These are phyloP conservation scores for Pseudorhombus dupliciocellatus DNA, from an alignment of 2,113 vertebrate genomes.

Conservation along the genomic window DNA sequence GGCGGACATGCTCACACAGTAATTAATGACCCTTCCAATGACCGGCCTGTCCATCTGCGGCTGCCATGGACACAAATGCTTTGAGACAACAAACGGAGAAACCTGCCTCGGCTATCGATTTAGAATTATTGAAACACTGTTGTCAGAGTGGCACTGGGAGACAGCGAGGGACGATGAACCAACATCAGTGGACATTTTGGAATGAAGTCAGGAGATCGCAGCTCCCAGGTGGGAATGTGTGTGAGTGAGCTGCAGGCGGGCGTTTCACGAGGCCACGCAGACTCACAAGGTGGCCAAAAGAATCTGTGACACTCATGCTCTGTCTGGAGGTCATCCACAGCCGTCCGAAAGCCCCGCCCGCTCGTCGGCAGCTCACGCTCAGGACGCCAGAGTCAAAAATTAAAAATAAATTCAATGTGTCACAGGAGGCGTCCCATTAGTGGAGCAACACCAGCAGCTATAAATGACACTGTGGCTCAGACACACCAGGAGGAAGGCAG, in stretches of 20 bases:
- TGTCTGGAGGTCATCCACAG: constrained; percentile 35
- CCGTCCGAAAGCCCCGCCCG: background rate
- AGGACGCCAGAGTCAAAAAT: background rate
- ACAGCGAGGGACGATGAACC: too few relatives aligned
- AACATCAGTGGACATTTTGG: too few relatives aligned
- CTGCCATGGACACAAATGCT: constrained; percentile 39
- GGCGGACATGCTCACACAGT: constrained; percentile 29
- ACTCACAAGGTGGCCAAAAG: constrained; percentile 40
- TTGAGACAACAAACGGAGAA: constrained; percentile 27
- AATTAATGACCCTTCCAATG: constrained; percentile 45
- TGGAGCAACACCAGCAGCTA: constrained; percentile 52
- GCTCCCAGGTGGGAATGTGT: constrained; percentile 48
- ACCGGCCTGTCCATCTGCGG: constrained; percentile 42
- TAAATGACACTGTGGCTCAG: constrained; percentile 56
- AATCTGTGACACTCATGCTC: constrained; percentile 19
- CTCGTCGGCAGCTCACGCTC: background rate
- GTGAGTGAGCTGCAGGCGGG: constrained; percentile 30
- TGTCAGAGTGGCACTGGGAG: too few relatives aligned
- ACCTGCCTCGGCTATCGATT: background rate
- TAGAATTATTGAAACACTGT: constrained; percentile 10
- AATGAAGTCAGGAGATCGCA: constrained; percentile 10
- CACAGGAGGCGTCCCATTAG: constrained; percentile 26
- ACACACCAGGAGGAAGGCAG: constrained; percentile 52
- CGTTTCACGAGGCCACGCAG: constrained; percentile 20
- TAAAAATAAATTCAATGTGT: background rate